Conservation (phyloP, 2,113 vertebrate genomes). For the Pseudopodoces humilis region DNA sequence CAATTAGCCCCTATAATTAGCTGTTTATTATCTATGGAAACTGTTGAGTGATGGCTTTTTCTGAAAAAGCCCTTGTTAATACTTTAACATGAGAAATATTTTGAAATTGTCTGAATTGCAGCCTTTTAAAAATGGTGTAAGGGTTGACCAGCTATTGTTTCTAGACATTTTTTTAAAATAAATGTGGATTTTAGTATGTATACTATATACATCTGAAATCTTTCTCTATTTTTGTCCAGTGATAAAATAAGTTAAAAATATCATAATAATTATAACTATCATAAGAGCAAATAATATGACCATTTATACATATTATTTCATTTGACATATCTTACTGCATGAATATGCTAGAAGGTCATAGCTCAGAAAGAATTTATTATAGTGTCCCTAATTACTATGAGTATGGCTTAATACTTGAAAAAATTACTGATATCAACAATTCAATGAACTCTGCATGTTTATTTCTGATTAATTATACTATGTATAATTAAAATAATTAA, state of each 20-base stretch:
- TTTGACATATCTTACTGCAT: neutral
- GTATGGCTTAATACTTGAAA: neutral
- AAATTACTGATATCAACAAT: neutral
- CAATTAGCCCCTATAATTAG: neutral
- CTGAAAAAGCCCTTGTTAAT: neutral
- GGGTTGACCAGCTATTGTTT: neutral
- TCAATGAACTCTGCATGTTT: neutral
- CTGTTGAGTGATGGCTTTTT: neutral
- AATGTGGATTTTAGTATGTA: neutral
- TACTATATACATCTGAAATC: neutral
- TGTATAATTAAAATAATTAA: neutral
- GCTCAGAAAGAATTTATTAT: neutral
- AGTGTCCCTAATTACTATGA: neutral
- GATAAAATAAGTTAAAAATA: neutral
- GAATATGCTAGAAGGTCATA: neutral
- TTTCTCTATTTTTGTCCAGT: neutral
- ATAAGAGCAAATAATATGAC: neutral
- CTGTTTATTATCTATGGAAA: neutral
- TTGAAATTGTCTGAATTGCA: neutral
- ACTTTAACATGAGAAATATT: neutral
- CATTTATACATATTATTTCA: neutral
- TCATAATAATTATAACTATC: accelerated
- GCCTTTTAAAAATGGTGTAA: neutral
- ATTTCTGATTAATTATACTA: neutral
- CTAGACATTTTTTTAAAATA: neutral